Evolutionary conservation across 1,140 invertebrate species (phyloP), one percentile per base, ranked within the genome.

Genomic region (Condylostylus longicornis): DNA sequence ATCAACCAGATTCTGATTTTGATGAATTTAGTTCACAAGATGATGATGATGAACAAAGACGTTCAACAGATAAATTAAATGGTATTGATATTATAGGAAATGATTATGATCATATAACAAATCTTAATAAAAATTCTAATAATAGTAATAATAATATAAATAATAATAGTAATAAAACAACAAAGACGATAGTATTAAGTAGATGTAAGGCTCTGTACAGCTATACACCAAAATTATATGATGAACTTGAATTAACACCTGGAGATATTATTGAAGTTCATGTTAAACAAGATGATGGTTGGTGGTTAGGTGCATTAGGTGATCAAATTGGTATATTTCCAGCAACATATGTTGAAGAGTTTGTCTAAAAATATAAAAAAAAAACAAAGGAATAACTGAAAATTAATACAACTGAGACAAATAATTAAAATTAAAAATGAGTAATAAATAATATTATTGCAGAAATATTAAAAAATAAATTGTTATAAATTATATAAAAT

Each of bases 231-330:
- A 84, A 84, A 52, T 66, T 90, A 27, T 77, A 80, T 49, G 88
- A 93, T 64, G 88, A 95, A 59, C 69, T 95, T 14, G 81, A 77
- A 31, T 67, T 93, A 31, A 72, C 68, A 51, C 75, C 79, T 50
- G 88, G 87, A 44, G 86, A 94, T 55, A 65, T 87, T 9, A 84
- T 94, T 45, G 79, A 79, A 40, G 78, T 94, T 18, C 84, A 84
- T 58, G 79, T 84, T 48, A 90, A 91, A 53, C 83, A 90, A 54
- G 76, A 81, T n/a, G 85, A 90, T 53, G 87, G 86, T 5, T 94
- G 88, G 88, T 94, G 89, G 88, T 74, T 88, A 34, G 88, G 88
- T 8, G 84, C 90, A 46, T 69, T 88, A 30, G 74, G 81, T 40
- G 86, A 87, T 19, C 68, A 70, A 36, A 75, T 85, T 34, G 89